These are phyloP conservation scores for Sinosuthora webbiana DNA, from an alignment of 2,113 vertebrate genomes.

Conservation along the genomic window DNA sequence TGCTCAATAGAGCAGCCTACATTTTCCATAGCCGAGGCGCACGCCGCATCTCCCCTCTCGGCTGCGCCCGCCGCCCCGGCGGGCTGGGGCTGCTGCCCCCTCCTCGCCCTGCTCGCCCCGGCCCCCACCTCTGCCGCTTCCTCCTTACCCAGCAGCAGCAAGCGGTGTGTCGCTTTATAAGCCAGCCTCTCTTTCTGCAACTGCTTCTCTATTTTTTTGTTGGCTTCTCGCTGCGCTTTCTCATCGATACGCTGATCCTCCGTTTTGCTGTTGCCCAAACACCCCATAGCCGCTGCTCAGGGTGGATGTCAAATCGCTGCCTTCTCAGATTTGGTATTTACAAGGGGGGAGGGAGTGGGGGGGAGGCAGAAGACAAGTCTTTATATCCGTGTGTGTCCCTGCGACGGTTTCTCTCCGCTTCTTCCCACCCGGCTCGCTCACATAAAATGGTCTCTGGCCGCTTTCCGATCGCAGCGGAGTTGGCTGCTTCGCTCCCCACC, in stretches of 20 bases:
- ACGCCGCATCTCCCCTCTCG: not conserved
- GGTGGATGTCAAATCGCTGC: slow-evolving; percentile 38
- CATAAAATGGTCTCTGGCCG: slow-evolving; percentile 66
- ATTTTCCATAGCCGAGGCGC: not conserved
- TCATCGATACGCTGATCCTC: slow-evolving; percentile 98
- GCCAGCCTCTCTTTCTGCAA: slow-evolving; percentile 94
- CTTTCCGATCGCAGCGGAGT: slow-evolving; percentile 19
- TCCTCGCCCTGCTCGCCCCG: not conserved
- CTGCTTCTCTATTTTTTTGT: slow-evolving; percentile 99
- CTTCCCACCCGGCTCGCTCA: slow-evolving; percentile 66
- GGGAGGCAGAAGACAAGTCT: slow-evolving; percentile 14
- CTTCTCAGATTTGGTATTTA: slow-evolving; percentile 11
- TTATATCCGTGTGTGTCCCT: slow-evolving; percentile 47
- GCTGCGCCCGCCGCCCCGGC: slow-evolving; percentile 66
- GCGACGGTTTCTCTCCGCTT: slow-evolving; percentile 24
- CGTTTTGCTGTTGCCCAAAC: slow-evolving; percentile 98
- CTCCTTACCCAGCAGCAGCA: slow-evolving; percentile 93
- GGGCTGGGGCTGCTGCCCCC: slow-evolving; percentile 52
- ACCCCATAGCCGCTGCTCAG: slow-evolving; percentile 85
- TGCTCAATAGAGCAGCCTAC: not conserved
- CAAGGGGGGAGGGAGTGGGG: not conserved
- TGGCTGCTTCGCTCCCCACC: slow-evolving; percentile 1
- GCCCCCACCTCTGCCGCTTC: not conserved
- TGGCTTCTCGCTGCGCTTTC: slow-evolving; percentile 95
- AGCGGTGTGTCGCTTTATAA: slow-evolving; percentile 96